Conservation (phyloP, 2,113 vertebrate genomes). For the Siniperca chuatsi region DNA sequence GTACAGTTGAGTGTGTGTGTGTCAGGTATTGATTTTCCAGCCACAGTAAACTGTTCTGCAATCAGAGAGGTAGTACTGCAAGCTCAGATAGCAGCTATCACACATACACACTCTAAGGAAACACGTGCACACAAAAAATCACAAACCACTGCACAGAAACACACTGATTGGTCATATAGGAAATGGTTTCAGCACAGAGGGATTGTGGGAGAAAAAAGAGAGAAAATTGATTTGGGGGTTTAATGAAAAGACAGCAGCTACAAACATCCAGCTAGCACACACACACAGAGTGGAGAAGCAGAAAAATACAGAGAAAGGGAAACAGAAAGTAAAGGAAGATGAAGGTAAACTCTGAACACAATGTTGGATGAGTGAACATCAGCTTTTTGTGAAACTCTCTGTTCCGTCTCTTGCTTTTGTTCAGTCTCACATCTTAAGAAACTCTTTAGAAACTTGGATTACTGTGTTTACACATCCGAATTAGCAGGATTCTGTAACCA, state of each 20-base stretch:
- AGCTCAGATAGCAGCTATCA: slow-evolving; percentile 57
- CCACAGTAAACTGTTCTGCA: slow-evolving; percentile 65
- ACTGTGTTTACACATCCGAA: neutral
- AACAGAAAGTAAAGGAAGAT: slow-evolving; percentile 7
- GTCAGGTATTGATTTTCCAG: slow-evolving; percentile 61
- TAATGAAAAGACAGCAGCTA: slow-evolving; percentile 68
- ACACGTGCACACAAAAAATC: slow-evolving; percentile 22
- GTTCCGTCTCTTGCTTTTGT: neutral
- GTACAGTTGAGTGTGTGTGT: slow-evolving; percentile 27
- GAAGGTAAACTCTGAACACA: slow-evolving; percentile 19
- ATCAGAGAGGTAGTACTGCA: slow-evolving; percentile 55
- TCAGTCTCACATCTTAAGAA: slow-evolving; percentile 2
- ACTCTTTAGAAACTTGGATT: neutral
- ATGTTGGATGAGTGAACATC: neutral
- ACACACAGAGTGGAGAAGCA: slow-evolving; percentile 3
- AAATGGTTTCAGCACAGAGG: slow-evolving; percentile 67
- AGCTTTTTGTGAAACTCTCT: neutral
- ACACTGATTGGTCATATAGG: slow-evolving; percentile 74
- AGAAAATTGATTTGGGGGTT: slow-evolving; percentile 76
- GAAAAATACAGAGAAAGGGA: neutral
- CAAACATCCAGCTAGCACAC: slow-evolving; percentile 44
- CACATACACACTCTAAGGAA: slow-evolving; percentile 14
- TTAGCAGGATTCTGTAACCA: neutral
- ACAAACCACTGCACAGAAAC: slow-evolving; percentile 31
- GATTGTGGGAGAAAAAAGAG: slow-evolving; percentile 67